Base-by-base conservation (phyloP, 1,140 invertebrate genomes). In the Pantala flavescens region DNA sequence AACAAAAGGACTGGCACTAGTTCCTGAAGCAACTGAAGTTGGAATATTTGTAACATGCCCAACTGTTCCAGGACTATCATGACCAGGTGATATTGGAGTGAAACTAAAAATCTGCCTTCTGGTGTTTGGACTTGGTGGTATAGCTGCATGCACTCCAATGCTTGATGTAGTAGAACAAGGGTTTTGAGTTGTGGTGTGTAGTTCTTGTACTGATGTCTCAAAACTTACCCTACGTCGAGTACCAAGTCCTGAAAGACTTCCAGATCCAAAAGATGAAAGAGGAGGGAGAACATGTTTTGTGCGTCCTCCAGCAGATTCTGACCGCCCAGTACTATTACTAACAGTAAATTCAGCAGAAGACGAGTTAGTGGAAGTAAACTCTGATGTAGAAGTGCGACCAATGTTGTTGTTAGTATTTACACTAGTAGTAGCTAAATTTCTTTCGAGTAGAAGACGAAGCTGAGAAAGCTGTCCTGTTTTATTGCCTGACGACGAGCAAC, bases 31-130 rank as follows among this genome's bases (percentile, higher is more conserved):
- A 49, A 74, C 73, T 42, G 78, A 77, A 23, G 74, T 70, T 49
- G 76, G 74, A 14, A 72, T 71, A 7, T 70, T 74, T 28, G 75
- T 42, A 43, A 63, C 43, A 43, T 79, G 77, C 78, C 82, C 86
- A 71, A 85, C 86, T 73, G 71, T 63, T 72, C 73, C 42, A 76
- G 23, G 87, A 88, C 7, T 86, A 87, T 79, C 86, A 85, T 24
- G 89, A 87, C 89, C 87, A 7, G 91, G 91, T 24, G 91, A 93
- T 78, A 94, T 94, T 0, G 91, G 92, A 9, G 90, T 90, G 79
- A 95, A 95, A 81, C 89, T 92, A 80, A 93, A 94, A 79, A 90
- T 90, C 79, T 91, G 89, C 63, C 90, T 85, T 77, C 91, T 84
- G 14, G 86, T 86, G 78, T 87, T 88, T 0, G 87, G 86, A 82